Conservation (phyloP, 2,888 invertebrate genomes). For the Dyspetes luteomarginatus region DNA sequence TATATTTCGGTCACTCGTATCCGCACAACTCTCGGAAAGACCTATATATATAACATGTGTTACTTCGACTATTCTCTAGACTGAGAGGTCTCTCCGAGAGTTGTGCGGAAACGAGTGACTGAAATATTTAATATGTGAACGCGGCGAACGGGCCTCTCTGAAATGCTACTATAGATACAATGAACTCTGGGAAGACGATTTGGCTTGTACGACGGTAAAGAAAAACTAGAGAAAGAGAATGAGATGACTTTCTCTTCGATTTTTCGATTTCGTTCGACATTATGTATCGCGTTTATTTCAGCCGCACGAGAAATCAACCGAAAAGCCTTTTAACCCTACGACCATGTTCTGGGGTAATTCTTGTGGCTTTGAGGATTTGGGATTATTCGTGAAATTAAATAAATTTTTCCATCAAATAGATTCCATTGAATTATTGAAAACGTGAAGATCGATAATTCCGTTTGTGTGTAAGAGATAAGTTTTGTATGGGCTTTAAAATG, state of each 20-base stretch:
- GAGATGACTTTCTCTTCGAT: background rate
- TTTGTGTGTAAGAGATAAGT: too few relatives aligned
- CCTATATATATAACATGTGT: background rate
- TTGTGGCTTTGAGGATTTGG: too few relatives aligned
- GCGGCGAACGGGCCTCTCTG: slow-evolving; percentile 18
- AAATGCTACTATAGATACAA: slow-evolving; percentile 26
- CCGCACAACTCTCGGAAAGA: too few relatives aligned
- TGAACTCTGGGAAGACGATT: slow-evolving; percentile 23
- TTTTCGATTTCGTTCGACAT: background rate
- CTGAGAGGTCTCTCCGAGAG: background rate
- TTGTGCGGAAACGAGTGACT: slow-evolving; percentile 17
- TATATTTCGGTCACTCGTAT: background rate
- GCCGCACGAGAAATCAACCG: too few relatives aligned
- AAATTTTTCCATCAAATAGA: too few relatives aligned
- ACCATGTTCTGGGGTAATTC: too few relatives aligned
- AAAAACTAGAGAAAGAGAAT: background rate
- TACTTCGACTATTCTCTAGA: background rate
- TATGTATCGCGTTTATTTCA: too few relatives aligned
- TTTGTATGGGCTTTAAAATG: too few relatives aligned
- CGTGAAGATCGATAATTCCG: too few relatives aligned
- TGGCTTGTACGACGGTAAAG: slow-evolving; percentile 9
- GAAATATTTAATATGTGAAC: slow-evolving; percentile 60
- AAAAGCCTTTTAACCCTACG: too few relatives aligned
- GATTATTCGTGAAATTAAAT: too few relatives aligned
- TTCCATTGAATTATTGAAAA: too few relatives aligned